Evolutionary conservation across 2,888 invertebrate species (phyloP).

Genomic region (Caenorhabditis plicata): DNA sequence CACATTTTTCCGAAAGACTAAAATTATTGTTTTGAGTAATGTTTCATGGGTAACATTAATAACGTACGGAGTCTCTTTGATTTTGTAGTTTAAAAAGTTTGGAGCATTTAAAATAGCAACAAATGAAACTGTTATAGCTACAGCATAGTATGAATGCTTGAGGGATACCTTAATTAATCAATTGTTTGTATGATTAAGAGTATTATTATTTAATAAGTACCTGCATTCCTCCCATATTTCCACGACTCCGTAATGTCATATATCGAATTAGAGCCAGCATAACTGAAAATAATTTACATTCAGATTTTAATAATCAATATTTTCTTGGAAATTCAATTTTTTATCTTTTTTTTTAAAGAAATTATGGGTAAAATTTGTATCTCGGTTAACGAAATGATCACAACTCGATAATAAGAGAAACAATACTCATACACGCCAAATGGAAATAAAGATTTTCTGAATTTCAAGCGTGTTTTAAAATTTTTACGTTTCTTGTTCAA

Average conservation of each 20-base stretch:
- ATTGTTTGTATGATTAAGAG: too few species aligned
- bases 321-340: neutral
- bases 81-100: slow-evolving; percentile 63
- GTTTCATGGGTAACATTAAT: too few species aligned
- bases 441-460: too few species aligned
- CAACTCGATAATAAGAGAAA: too few species aligned
- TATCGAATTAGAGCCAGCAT: slow-evolving; percentile 63
- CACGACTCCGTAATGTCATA: slow-evolving; percentile 58
- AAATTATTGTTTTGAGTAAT: too few species aligned
- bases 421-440: too few species aligned
- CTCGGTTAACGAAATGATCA: too few species aligned
- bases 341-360: too few species aligned
- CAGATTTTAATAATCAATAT: neutral
- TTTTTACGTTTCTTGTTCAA: too few species aligned
- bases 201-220: slow-evolving; percentile 60
- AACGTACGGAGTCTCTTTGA: slow-evolving; percentile 53
- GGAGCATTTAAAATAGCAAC: slow-evolving; percentile 57
- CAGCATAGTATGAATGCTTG: slow-evolving; percentile 60
- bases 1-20: slow-evolving; percentile 50
- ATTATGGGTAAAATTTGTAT: too few species aligned
- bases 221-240: slow-evolving; percentile 56
- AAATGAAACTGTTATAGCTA: slow-evolving; percentile 53
- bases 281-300: slow-evolving; percentile 33
- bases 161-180: too few species aligned
- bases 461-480: too few species aligned